These are phyloP conservation scores for Calephelis virginiensis DNA, from an alignment of 1,140 invertebrate species.

Conservation along the genomic window DNA sequence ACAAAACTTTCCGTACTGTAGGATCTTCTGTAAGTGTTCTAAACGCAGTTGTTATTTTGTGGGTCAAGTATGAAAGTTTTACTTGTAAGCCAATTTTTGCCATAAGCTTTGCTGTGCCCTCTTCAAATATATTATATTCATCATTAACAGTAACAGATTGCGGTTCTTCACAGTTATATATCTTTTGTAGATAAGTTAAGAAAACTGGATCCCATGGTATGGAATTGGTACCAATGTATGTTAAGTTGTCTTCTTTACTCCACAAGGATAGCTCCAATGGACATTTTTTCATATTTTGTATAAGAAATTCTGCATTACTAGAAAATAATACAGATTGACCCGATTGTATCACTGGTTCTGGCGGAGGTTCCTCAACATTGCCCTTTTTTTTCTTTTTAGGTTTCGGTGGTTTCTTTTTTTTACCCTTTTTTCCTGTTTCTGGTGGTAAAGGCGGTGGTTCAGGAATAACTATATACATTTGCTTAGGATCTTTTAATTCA, in stretches of 20 bases:
- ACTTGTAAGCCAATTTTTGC: slow-evolving; percentile 63
- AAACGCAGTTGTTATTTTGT: slow-evolving; percentile 60
- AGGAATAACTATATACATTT: slow-evolving; percentile 69
- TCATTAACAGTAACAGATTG: slow-evolving; percentile 52
- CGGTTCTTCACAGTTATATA: slow-evolving; percentile 47
- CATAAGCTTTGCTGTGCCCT: slow-evolving; percentile 60
- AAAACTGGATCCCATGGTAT: slow-evolving; percentile 63
- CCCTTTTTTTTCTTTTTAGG: slow-evolving; percentile 61
- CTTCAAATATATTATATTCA: slow-evolving; percentile 68
- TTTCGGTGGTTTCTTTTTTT: slow-evolving; percentile 46
- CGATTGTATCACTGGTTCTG: slow-evolving; percentile 62
- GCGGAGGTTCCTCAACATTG: slow-evolving; percentile 46
- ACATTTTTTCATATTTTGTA: slow-evolving; percentile 61
- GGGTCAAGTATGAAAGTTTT: slow-evolving; percentile 58
- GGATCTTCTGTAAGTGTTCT: slow-evolving; percentile 66
- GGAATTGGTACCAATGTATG: slow-evolving; percentile 48
- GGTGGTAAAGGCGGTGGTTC: slow-evolving; percentile 64
- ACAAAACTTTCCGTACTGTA: slow-evolving; percentile 62
- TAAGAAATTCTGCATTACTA: slow-evolving; percentile 60
- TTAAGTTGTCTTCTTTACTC: slow-evolving; percentile 64
- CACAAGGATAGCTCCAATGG: slow-evolving; percentile 61
- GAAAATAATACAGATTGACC: slow-evolving; percentile 69
- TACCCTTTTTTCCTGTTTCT: slow-evolving; percentile 59
- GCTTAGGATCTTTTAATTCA: slow-evolving; percentile 69
- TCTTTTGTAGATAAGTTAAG: slow-evolving; percentile 51